Evolutionary conservation across 2,888 invertebrate genomes (phyloP).

Genomic region (Galerucella pusilla): DNA sequence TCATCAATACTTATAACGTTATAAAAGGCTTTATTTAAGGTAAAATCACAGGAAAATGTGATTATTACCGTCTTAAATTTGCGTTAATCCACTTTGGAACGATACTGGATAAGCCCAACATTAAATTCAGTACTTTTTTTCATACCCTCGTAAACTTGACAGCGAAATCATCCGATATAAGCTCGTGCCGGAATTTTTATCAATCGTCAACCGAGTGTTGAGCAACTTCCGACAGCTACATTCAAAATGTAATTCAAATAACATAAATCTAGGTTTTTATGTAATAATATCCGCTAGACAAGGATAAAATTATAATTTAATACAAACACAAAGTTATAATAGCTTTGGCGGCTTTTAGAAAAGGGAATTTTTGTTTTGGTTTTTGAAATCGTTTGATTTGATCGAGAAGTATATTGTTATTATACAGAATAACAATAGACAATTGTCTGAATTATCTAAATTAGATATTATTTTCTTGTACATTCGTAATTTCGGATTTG

Average conservation of each 20-base stretch:
- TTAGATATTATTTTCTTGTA: too few relatives aligned
- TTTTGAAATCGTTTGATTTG: too few relatives aligned
- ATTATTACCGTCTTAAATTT: too few relatives aligned
- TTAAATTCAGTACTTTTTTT: not conserved
- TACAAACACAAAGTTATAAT: not conserved
- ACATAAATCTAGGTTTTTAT: constrained; percentile 24
- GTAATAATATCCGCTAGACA: constrained; percentile 5
- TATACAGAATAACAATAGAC: too few relatives aligned
- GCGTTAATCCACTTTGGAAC: too few relatives aligned
- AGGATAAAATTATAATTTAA: not conserved
- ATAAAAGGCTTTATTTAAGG: too few relatives aligned
- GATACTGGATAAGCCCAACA: too few relatives aligned
- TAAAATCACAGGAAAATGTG: too few relatives aligned
- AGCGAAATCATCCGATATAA: not conserved
- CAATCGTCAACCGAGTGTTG: constrained; percentile 22
- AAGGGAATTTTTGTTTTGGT: not conserved
- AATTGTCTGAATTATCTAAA: too few relatives aligned
- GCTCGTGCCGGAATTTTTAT: constrained; percentile 28
- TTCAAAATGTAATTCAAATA: constrained; percentile 15
- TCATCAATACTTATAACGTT: too few relatives aligned
- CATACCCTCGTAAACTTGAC: not conserved
- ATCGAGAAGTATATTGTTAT: too few relatives aligned
- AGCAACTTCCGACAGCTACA: constrained; percentile 22
- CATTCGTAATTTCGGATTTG: too few relatives aligned
- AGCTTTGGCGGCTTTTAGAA: not conserved